Evolutionary conservation across 2,797 vertebrate species (phyloP).

Genomic region (Passerculus sandwichensis): DNA sequence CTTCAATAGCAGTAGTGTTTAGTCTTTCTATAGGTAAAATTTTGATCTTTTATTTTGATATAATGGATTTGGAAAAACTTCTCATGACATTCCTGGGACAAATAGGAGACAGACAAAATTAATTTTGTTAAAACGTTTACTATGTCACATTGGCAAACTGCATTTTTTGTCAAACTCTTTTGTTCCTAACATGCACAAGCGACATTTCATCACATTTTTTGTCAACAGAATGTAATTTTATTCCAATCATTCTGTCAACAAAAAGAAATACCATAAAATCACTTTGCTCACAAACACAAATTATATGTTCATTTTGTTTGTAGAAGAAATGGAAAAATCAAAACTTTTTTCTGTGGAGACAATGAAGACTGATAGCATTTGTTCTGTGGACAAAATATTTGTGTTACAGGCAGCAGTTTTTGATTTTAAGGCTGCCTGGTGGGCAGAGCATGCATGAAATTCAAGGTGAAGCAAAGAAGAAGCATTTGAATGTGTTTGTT

Average conservation of each 20-base stretch:
- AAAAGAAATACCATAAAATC: conserved; percentile 58
- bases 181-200: conserved; percentile 27
- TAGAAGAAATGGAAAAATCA: conserved; percentile 46
- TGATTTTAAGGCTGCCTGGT: background rate
- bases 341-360: conserved; percentile 34
- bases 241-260: conserved; percentile 71
- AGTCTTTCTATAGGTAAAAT: conserved; percentile 10
- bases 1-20: background rate
- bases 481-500: background rate
- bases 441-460: background rate
- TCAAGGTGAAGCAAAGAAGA: background rate
- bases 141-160: conserved; percentile 36
- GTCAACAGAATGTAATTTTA: conserved; percentile 68
- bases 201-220: conserved; percentile 61
- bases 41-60: conserved; percentile 37
- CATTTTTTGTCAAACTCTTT: conserved; percentile 42
- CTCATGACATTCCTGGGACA: conserved; percentile 1
- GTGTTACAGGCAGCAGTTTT: background rate
- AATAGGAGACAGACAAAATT: conserved; percentile 46
- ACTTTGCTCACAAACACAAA: conserved; percentile 56
- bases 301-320: conserved; percentile 47
- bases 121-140: conserved; percentile 58
- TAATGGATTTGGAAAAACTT: conserved; percentile 27
- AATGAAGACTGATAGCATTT: conserved; percentile 35
- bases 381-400: conserved; percentile 20